phyloP scores from a whole-genome alignment of 2,888 invertebrate species.

The Hylaea fasciaria region DNA sequence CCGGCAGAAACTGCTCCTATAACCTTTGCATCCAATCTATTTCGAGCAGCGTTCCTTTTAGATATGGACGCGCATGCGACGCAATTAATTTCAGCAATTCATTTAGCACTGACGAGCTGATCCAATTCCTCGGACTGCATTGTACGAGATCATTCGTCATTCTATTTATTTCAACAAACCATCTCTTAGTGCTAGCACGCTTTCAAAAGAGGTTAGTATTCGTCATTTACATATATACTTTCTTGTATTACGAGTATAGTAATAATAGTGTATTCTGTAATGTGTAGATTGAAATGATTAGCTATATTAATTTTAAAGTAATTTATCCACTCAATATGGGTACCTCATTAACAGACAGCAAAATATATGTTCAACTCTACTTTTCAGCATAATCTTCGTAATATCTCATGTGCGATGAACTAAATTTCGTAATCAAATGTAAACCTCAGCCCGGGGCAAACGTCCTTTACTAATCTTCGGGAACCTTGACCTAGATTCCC shows the following conservation, averaged over 20 bases:
- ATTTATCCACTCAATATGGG: no score
- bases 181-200: no score
- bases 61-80: neutral
- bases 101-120: neutral
- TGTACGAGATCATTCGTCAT: neutral
- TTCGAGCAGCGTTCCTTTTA: slow-evolving; percentile 6
- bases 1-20: slow-evolving; percentile 23
- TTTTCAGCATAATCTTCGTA: no score
- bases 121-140: neutral
- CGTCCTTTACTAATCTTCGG: slow-evolving; percentile 34
- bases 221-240: no score
- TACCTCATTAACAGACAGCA: no score
- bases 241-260: no score
- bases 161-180: no score
- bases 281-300: no score
- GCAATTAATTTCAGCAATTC: slow-evolving; percentile 1
- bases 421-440: slow-evolving; percentile 11
- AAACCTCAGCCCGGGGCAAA: slow-evolving; percentile 22
- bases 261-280: no score
- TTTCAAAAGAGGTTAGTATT: no score
- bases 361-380: no score
- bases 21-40: slow-evolving; percentile 23
- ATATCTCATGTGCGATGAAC: neutral
- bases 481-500: slow-evolving; percentile 39
- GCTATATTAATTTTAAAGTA: no score